phyloP scores from a whole-genome alignment of 2,797 vertebrate genomes.

The Gallinago solitaria region DNA sequence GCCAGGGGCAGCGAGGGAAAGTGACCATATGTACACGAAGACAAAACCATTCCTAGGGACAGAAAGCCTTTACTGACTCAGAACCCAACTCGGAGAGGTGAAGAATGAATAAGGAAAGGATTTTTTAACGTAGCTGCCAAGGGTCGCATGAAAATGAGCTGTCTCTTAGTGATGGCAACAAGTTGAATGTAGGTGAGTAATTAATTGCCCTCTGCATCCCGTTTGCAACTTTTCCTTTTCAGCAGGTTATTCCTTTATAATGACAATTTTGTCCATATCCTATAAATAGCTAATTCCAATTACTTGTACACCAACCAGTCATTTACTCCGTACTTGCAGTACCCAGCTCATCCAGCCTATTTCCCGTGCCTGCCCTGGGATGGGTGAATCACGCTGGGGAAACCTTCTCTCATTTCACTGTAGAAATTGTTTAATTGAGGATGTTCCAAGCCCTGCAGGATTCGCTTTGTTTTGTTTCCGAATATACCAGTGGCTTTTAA shows the following conservation, averaged over 20 bases:
- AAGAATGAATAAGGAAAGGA: not conserved
- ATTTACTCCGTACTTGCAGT: not conserved
- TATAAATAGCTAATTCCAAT: not conserved
- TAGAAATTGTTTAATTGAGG: not conserved
- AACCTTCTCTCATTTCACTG: not conserved
- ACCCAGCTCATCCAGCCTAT: not conserved
- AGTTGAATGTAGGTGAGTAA: not conserved
- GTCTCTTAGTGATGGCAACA: not conserved
- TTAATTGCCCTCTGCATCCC: not conserved
- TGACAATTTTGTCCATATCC: not conserved
- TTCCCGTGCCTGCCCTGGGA: not conserved
- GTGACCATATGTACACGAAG: rapidly evolving
- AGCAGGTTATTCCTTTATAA: not conserved
- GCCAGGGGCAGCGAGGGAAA: not conserved
- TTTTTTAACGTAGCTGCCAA: not conserved
- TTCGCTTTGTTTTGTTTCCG: not conserved
- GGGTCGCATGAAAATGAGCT: not conserved
- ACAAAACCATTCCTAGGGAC: not conserved
- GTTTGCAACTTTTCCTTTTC: not conserved
- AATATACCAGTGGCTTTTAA: not conserved
- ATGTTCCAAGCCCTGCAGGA: not conserved
- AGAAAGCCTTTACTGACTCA: rapidly evolving
- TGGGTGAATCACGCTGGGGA: not conserved
- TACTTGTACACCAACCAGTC: not conserved
- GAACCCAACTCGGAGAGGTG: not conserved